Conservation (phyloP, 2,797 vertebrate species). For the Gallinago stenura region DNA sequence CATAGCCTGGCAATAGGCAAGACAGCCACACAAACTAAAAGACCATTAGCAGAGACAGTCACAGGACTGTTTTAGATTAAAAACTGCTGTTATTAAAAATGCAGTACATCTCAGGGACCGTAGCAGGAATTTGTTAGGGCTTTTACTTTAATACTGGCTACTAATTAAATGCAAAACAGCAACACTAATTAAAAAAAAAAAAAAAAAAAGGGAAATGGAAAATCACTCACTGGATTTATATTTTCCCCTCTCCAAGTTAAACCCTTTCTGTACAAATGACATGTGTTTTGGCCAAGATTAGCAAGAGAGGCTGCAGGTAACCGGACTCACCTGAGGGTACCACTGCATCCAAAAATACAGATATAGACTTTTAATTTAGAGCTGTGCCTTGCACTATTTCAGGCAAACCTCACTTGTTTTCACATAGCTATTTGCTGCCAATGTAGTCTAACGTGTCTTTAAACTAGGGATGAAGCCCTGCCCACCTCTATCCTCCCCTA, state of each 20-base stretch:
- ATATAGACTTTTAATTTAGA: not conserved
- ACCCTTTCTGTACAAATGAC: not conserved
- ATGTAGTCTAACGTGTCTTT: not conserved
- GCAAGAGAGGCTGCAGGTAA: not conserved
- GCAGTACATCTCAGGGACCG: not conserved
- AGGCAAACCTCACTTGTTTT: not conserved
- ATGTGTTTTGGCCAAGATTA: not conserved
- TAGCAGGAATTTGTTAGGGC: not conserved
- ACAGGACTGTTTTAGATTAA: not conserved
- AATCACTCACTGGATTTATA: not conserved
- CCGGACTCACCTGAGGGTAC: not conserved
- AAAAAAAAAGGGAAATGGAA: not conserved
- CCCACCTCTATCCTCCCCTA: not conserved
- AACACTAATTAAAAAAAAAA: not conserved
- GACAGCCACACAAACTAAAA: not conserved
- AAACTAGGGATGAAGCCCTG: not conserved
- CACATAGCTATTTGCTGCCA: not conserved
- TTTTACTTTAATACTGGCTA: conserved; percentile 8
- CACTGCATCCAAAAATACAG: not conserved
- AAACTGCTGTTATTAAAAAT: conserved; percentile 35
- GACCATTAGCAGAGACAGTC: not conserved
- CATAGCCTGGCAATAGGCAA: not conserved
- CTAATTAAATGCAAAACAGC: conserved; percentile 52
- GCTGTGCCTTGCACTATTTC: not conserved
- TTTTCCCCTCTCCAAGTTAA: not conserved